These are phyloP conservation scores for Emydocephalus ijimae DNA, from an alignment of 2,113 vertebrate species.

Conservation along the genomic window DNA sequence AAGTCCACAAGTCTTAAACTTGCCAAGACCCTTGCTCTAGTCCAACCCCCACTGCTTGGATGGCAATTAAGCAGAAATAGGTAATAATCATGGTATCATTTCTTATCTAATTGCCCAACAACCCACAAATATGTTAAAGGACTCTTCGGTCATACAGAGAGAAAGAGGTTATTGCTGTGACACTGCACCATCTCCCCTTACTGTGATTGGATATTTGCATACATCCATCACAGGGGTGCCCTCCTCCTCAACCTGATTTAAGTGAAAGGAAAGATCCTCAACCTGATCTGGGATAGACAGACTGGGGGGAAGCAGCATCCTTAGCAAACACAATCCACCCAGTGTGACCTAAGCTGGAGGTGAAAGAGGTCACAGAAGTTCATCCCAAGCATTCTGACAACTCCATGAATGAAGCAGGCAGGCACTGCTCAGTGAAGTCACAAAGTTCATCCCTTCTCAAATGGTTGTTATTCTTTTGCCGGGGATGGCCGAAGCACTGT, in stretches of 20 bases:
- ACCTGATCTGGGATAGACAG: neutral
- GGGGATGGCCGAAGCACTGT: neutral
- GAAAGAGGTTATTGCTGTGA: neutral
- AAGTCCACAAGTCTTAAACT: too few relatives aligned
- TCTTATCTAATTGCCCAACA: neutral
- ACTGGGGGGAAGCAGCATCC: neutral
- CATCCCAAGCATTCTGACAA: neutral
- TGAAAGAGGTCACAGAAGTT: neutral
- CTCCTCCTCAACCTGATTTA: neutral
- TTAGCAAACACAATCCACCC: neutral
- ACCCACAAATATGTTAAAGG: neutral
- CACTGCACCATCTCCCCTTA: neutral
- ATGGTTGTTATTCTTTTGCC: neutral
- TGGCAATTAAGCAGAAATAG: neutral
- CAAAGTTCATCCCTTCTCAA: neutral
- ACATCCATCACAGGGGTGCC: neutral
- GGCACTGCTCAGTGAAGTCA: neutral
- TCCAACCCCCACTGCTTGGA: neutral
- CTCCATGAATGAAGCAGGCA: slow-evolving; percentile 10
- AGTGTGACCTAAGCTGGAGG: neutral
- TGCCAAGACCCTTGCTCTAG: too few relatives aligned
- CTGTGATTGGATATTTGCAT: neutral
- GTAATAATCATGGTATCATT: neutral
- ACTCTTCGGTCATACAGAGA: neutral
- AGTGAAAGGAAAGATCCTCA: neutral